Evolutionary conservation across 2,797 vertebrate genomes (phyloP).

Genomic region (Martes flavigula): DNA sequence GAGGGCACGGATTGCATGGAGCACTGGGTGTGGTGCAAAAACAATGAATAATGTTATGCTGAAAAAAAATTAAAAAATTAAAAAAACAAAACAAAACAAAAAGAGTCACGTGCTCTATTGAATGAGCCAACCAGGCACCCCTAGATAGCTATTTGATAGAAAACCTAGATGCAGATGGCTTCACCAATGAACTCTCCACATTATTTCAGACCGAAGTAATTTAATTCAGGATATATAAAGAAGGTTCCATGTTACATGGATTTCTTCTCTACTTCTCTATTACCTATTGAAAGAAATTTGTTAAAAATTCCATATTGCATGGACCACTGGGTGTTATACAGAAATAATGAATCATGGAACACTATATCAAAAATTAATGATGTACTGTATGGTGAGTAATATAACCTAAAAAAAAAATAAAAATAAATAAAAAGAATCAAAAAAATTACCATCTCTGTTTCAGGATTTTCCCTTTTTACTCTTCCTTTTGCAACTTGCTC

Average conservation of each 20-base stretch:
- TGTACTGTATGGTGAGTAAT: too few relatives aligned
- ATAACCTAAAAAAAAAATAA: too few relatives aligned
- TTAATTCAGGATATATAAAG: background rate
- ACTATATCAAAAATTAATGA: too few relatives aligned
- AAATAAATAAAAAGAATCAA: background rate
- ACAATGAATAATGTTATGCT: too few relatives aligned
- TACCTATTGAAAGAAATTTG: background rate
- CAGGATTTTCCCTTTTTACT: background rate
- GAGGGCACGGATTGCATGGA: too few relatives aligned
- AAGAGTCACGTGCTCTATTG: too few relatives aligned
- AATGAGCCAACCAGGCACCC: too few relatives aligned
- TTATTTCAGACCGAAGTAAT: background rate
- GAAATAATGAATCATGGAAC: too few relatives aligned
- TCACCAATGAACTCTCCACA: background rate
- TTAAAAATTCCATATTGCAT: background rate
- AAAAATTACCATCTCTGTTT: background rate
- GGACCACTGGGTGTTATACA: too few relatives aligned
- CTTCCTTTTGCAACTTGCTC: background rate
- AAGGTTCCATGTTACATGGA: background rate
- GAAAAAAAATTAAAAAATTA: too few relatives aligned
- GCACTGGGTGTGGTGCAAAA: too few relatives aligned
- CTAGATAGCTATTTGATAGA: background rate
- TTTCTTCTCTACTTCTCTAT: background rate
- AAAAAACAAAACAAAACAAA: too few relatives aligned
- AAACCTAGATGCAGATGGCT: background rate